phyloP scores from a whole-genome alignment of 1,140 invertebrate species.

The Plectus sambesii region DNA sequence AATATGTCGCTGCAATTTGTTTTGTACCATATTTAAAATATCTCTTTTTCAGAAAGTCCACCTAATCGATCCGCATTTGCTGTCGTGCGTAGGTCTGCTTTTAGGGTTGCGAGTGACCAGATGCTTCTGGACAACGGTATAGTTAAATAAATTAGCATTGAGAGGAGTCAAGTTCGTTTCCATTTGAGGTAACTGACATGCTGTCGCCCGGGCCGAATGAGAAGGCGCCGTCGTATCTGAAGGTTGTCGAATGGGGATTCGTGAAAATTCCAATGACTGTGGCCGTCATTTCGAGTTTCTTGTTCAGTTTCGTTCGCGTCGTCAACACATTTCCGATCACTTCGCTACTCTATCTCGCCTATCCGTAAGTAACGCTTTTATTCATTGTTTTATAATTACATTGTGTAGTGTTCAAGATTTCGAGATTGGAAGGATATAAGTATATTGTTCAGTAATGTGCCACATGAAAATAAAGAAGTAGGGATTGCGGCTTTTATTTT shows the following conservation, averaged over 20 bases:
- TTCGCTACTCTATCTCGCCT: slow-evolving; percentile 67
- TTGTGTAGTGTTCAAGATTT: not conserved
- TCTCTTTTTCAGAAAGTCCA: slow-evolving; percentile 74
- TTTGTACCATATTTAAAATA: too few species aligned
- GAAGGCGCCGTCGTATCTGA: not conserved
- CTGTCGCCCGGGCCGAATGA: slow-evolving; percentile 4
- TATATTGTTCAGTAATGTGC: too few species aligned
- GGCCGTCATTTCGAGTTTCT: slow-evolving; percentile 37
- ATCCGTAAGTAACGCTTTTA: slow-evolving; percentile 64
- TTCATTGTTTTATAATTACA: slow-evolving; percentile 9
- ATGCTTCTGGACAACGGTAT: slow-evolving; percentile 53
- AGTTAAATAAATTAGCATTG: slow-evolving; percentile 9
- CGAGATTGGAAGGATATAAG: too few species aligned
- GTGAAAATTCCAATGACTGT: slow-evolving; percentile 44
- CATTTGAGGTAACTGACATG: slow-evolving; percentile 29
- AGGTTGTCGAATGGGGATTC: slow-evolving; percentile 35
- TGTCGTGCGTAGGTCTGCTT: slow-evolving; percentile 67
- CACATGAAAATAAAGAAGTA: slow-evolving; percentile 11
- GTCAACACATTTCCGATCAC: slow-evolving; percentile 59
- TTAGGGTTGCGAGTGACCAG: slow-evolving; percentile 66
- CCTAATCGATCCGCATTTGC: slow-evolving; percentile 73
- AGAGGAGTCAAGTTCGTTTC: not conserved
- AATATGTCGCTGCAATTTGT: slow-evolving; percentile 9
- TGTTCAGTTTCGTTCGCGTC: slow-evolving; percentile 62
- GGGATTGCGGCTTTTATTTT: not conserved